phyloP scores from a whole-genome alignment of 1,140 invertebrate species.

The Drosophila sproati region DNA sequence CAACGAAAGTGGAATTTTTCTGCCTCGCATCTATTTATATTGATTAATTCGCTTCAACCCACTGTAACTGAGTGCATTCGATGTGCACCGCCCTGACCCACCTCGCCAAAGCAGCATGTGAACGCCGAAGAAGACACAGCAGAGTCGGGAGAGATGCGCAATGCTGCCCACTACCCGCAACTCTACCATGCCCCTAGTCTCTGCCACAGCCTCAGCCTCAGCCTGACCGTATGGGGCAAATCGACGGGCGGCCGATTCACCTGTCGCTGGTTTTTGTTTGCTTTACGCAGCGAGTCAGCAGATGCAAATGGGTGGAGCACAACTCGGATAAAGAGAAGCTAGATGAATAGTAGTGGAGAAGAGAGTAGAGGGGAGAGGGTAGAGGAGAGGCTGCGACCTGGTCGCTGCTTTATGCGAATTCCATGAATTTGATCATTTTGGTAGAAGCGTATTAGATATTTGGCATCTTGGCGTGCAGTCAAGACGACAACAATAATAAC shows the following conservation, averaged over 20 bases:
- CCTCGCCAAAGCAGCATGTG: conserved; percentile 65
- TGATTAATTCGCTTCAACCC: not conserved
- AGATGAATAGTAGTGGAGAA: not conserved
- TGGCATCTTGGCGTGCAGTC: conserved; percentile 68
- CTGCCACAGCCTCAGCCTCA: conserved; percentile 13
- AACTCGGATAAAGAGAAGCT: conserved; percentile 14
- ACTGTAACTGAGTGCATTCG: conserved; percentile 43
- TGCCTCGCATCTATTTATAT: not conserved
- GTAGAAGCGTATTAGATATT: conserved; percentile 79
- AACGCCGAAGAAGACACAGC: conserved; percentile 50
- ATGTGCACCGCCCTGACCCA: conserved; percentile 56
- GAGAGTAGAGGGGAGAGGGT: not conserved
- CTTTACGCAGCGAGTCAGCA: conserved; percentile 56
- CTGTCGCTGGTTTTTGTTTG: conserved; percentile 78
- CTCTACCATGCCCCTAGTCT: no score
- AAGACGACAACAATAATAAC: conserved; percentile 27
- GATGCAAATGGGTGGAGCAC: conserved; percentile 54
- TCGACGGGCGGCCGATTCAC: conserved; percentile 79
- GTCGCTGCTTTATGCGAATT: conserved; percentile 72
- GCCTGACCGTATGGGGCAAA: conserved; percentile 69
- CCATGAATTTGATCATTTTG: conserved; percentile 81
- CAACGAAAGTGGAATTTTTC: not conserved
- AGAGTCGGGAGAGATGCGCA: not conserved
- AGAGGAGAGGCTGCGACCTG: conserved; percentile 28
- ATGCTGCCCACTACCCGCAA: conserved; percentile 1